These are phyloP conservation scores for Mechanitis messenoides DNA, from an alignment of 2,888 invertebrate species.

Conservation along the genomic window DNA sequence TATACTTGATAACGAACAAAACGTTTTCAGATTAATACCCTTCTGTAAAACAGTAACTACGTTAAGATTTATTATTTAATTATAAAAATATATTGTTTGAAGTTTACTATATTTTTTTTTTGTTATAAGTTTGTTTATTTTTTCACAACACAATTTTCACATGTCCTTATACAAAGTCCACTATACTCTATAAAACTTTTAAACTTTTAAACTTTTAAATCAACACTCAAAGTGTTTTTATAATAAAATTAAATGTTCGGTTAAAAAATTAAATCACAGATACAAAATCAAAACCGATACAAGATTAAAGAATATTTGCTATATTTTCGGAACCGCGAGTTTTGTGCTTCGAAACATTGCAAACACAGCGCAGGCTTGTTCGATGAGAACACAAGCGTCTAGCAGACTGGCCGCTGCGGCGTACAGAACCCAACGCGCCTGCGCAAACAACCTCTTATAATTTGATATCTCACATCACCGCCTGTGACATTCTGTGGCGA, in stretches of 20 bases:
- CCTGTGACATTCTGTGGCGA: constrained; percentile 68
- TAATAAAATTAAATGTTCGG: neutral
- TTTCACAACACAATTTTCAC: constrained; percentile 2
- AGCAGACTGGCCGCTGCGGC: constrained; percentile 60
- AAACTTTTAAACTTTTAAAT: constrained; percentile 3
- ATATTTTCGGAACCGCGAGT: constrained; percentile 45
- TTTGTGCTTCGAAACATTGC: constrained; percentile 41
- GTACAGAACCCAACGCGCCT: constrained; percentile 50
- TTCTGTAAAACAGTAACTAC: too few relatives aligned
- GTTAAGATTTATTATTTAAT: too few relatives aligned
- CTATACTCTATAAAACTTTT: constrained; percentile 1
- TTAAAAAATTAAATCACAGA: neutral
- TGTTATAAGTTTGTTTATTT: neutral
- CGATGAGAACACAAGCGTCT: constrained; percentile 50
- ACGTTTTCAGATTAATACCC: too few relatives aligned
- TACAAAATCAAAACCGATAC: neutral
- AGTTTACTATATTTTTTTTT: too few relatives aligned
- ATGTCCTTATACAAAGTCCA: neutral
- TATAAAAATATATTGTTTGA: too few relatives aligned
- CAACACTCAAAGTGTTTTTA: neutral
- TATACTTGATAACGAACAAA: too few relatives aligned
- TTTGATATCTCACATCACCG: constrained; percentile 72
- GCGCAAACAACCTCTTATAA: constrained; percentile 66
- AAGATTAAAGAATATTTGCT: constrained; percentile 32
- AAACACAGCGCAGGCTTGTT: constrained; percentile 52